A percentile compares a stretch with the other conserved stretches of the same genome.
phyloP scores from a whole-genome alignment of 1,140 invertebrate species.

The roundworm (Caenorhabditis elegans) region WBcel235 BX284602.5:7717001-7717500 shows the following conservation, averaged over 20 bases:
- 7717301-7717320: slow-evolving; percentile 29
- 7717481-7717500: slow-evolving; percentile 12
- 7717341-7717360: slow-evolving; percentile 21
- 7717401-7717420: neutral
- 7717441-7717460: neutral
- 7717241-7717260: slow-evolving; percentile 24
- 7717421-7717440: neutral
- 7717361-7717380: slow-evolving; percentile 20
- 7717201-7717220: slow-evolving; percentile 29
- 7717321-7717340: slow-evolving; percentile 32
- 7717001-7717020: too few relatives aligned
- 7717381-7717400: neutral
- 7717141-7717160: slow-evolving; percentile 5
- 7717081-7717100: too few relatives aligned
- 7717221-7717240: slow-evolving; percentile 25
- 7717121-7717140: neutral
- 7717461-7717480: slow-evolving; percentile 1
- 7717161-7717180: neutral
- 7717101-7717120: neutral
- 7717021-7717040: too few relatives aligned
- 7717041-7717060: too few relatives aligned
- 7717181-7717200: slow-evolving; percentile 25
- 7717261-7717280: slow-evolving; percentile 15
- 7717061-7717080: too few relatives aligned
- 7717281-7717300: slow-evolving; percentile 22